Conservation (phyloP, 2,797 vertebrate species). For the Hypotaenidia philippensis region DNA sequence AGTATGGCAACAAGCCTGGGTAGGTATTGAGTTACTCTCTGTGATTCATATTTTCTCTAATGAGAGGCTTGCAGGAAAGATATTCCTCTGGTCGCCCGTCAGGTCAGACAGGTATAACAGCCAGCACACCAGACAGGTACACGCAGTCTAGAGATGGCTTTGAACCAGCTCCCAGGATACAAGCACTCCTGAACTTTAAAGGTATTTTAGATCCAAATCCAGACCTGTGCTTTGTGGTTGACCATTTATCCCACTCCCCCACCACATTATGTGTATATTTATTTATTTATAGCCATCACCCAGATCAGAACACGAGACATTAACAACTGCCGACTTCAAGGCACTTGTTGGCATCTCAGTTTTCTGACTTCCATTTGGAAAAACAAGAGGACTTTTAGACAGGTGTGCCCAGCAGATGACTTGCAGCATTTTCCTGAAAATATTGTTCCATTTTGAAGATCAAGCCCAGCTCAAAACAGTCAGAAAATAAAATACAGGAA, state of each 20-base stretch:
- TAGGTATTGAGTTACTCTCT: slow-evolving; percentile 32
- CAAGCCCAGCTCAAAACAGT: not conserved
- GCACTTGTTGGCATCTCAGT: not conserved
- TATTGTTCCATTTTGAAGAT: not conserved
- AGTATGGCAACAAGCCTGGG: slow-evolving; percentile 13
- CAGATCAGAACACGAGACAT: not conserved
- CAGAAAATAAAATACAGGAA: not conserved
- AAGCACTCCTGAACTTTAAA: slow-evolving; percentile 51
- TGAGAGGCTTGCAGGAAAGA: slow-evolving; percentile 31
- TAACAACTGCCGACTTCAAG: not conserved
- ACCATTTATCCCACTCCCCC: slow-evolving; percentile 14
- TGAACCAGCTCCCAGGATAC: slow-evolving; percentile 26
- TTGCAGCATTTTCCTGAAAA: not conserved
- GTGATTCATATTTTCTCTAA: slow-evolving; percentile 48
- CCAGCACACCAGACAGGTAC: not conserved
- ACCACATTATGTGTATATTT: not conserved
- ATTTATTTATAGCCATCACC: not conserved
- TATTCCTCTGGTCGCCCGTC: not conserved
- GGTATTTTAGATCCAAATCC: slow-evolving; percentile 36
- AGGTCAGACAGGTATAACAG: slow-evolving; percentile 37
- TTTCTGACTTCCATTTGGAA: not conserved
- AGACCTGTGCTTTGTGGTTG: slow-evolving; percentile 34
- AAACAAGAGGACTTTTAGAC: not conserved
- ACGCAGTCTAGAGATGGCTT: not conserved
- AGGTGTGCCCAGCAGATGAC: not conserved